Percentiles rank a stretch among this genome's conserved stretches.
Conservation (phyloP, 2,113 vertebrate species). For the Trichomycterus rosablanca region DNA sequence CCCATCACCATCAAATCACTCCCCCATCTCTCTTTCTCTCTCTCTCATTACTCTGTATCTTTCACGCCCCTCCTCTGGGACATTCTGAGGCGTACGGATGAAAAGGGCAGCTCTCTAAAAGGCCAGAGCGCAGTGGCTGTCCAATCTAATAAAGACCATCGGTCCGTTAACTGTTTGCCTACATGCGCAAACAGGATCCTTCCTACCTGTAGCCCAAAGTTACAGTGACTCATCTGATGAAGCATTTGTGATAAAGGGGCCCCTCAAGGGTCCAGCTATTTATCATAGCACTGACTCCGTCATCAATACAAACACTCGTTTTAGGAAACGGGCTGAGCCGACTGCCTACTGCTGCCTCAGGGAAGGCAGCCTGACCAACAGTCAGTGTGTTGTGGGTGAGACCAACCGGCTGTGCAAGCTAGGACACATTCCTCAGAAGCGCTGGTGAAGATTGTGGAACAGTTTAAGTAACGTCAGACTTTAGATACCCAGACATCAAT, state of each 20-base stretch:
- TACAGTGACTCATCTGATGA: slow-evolving; percentile 37
- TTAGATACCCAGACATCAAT: neutral
- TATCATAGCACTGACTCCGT: slow-evolving; percentile 30
- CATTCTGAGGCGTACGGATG: slow-evolving; percentile 65
- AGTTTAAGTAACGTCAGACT: too few relatives aligned
- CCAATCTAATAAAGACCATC: slow-evolving; percentile 76
- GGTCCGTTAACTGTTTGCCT: slow-evolving; percentile 48
- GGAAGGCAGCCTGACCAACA: neutral
- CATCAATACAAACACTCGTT: slow-evolving; percentile 22
- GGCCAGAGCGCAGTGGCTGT: slow-evolving; percentile 69
- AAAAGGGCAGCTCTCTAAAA: slow-evolving; percentile 71
- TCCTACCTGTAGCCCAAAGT: slow-evolving; percentile 40
- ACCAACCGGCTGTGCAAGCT: slow-evolving; percentile 13
- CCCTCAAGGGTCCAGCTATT: slow-evolving; percentile 22
- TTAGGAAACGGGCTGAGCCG: slow-evolving; percentile 10
- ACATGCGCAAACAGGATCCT: slow-evolving; percentile 19
- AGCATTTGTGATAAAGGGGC: neutral
- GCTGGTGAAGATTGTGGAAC: slow-evolving; percentile 1
- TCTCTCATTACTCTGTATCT: too few relatives aligned
- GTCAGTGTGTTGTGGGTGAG: slow-evolving; percentile 6
- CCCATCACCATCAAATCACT: slow-evolving; percentile 20
- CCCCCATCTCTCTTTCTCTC: slow-evolving; percentile 26
- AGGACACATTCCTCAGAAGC: slow-evolving; percentile 18
- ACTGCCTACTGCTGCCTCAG: slow-evolving; percentile 19
- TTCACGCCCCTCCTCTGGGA: slow-evolving; percentile 56